Percentiles rank a stretch among this genome's conserved stretches.
Evolutionary conservation across 1,140 invertebrate genomes (phyloP).

Genomic region (Atta colombica): DNA sequence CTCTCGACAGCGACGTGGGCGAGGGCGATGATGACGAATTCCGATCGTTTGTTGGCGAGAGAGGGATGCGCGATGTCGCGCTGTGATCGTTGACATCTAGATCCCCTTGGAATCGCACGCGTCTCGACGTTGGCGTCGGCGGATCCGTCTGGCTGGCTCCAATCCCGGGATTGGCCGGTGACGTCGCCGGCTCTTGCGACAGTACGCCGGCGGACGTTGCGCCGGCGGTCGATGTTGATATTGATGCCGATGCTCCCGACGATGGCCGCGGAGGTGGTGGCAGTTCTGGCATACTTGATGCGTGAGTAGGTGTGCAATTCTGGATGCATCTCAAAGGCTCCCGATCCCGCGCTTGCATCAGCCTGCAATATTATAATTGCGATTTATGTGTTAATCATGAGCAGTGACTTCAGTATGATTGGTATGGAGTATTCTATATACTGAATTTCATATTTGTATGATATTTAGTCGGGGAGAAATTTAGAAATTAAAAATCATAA

Average conservation of each 20-base stretch:
- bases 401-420: no score
- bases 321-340: slow-evolving; percentile 87
- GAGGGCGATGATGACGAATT: slow-evolving; percentile 83
- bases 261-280: slow-evolving; percentile 81
- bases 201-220: slow-evolving; percentile 84
- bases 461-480: no score
- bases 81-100: slow-evolving; percentile 81
- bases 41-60: slow-evolving; percentile 82
- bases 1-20: slow-evolving; percentile 79
- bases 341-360: slow-evolving; percentile 88
- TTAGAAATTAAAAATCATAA: no score
- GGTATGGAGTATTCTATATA: no score
- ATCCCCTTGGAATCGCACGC: slow-evolving; percentile 90
- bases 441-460: no score
- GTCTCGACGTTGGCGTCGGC: slow-evolving; percentile 82
- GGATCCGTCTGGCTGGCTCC: slow-evolving; percentile 73
- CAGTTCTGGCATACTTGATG: slow-evolving; percentile 90
- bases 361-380: slow-evolving; percentile 80
- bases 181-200: slow-evolving; percentile 72
- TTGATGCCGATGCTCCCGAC: slow-evolving; percentile 75
- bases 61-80: slow-evolving; percentile 77
- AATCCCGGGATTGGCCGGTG: slow-evolving; percentile 69
- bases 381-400: background rate
- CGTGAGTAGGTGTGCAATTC: slow-evolving; percentile 84
- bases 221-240: slow-evolving; percentile 87